Conservation (phyloP, 2,113 vertebrate species). For the Echinops telfairi region DNA sequence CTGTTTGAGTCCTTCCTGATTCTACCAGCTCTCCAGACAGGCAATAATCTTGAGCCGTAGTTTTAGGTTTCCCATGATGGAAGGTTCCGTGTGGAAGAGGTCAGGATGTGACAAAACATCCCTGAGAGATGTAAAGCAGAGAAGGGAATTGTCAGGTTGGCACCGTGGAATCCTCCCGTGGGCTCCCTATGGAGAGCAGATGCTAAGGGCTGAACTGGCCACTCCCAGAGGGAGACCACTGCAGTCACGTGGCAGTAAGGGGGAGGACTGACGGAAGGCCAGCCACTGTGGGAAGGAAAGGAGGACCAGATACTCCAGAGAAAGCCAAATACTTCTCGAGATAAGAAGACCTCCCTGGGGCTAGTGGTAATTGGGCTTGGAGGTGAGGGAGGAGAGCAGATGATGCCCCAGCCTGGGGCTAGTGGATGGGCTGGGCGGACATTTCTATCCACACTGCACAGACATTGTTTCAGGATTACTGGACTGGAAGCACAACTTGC, state of each 20-base stretch:
- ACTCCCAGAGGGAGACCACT: background rate
- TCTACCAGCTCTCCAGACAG: background rate
- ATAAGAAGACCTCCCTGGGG: background rate
- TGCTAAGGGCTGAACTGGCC: no score
- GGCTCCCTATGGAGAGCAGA: background rate
- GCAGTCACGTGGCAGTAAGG: background rate
- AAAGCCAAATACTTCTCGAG: background rate
- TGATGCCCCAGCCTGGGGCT: background rate
- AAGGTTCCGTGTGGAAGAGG: background rate
- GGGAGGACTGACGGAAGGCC: background rate
- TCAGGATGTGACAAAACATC: background rate
- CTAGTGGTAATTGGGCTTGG: fast-evolving
- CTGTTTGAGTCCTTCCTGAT: background rate
- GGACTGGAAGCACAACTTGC: background rate
- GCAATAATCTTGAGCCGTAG: background rate
- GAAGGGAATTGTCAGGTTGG: background rate
- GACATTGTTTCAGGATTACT: background rate
- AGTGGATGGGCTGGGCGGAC: background rate
- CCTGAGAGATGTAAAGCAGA: background rate
- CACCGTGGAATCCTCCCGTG: background rate
- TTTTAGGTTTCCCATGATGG: background rate
- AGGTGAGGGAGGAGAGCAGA: background rate
- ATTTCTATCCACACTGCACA: background rate
- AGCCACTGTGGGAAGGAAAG: background rate
- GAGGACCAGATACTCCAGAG: fast-evolving